These are phyloP conservation scores for Zelleria hepariella DNA, from an alignment of 2,888 invertebrate genomes.

Conservation along the genomic window DNA sequence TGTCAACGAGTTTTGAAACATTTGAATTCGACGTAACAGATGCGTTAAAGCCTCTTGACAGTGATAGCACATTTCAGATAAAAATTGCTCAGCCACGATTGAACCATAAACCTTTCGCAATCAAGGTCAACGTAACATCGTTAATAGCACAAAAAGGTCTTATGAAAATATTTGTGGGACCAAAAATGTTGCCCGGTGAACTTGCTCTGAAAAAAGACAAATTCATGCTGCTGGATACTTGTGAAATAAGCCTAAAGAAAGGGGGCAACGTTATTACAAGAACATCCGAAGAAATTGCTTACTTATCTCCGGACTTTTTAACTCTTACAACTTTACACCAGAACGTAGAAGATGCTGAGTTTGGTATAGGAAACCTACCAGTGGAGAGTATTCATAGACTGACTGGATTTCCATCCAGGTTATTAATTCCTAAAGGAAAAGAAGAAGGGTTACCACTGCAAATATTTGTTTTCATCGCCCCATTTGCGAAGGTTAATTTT, in stretches of 20 bases:
- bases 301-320: slow-evolving; percentile 72
- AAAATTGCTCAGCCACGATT: slow-evolving; percentile 74
- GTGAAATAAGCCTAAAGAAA: slow-evolving; percentile 69
- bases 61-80: slow-evolving; percentile 44
- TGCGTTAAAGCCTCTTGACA: slow-evolving; percentile 50
- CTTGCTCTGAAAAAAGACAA: slow-evolving; percentile 63
- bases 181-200: slow-evolving; percentile 75
- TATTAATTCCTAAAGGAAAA: slow-evolving; percentile 80
- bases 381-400: slow-evolving; percentile 62
- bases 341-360: slow-evolving; percentile 71
- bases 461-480: slow-evolving; percentile 75
- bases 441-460: slow-evolving; percentile 75
- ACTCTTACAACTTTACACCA: slow-evolving; percentile 73
- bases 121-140: slow-evolving; percentile 74
- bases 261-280: slow-evolving; percentile 78
- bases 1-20: slow-evolving; percentile 76
- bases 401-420: slow-evolving; percentile 77
- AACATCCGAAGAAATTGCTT: slow-evolving; percentile 72
- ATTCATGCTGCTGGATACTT: slow-evolving; percentile 73
- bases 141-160: slow-evolving; percentile 71
- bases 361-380: slow-evolving; percentile 62
- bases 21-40: slow-evolving; percentile 76
- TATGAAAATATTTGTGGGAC: slow-evolving; percentile 78
- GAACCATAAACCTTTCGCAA: slow-evolving; percentile 79
- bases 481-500: slow-evolving; percentile 45